Evolutionary conservation across 2,888 invertebrate species (phyloP).

Genomic region (Xestia ashworthii): DNA sequence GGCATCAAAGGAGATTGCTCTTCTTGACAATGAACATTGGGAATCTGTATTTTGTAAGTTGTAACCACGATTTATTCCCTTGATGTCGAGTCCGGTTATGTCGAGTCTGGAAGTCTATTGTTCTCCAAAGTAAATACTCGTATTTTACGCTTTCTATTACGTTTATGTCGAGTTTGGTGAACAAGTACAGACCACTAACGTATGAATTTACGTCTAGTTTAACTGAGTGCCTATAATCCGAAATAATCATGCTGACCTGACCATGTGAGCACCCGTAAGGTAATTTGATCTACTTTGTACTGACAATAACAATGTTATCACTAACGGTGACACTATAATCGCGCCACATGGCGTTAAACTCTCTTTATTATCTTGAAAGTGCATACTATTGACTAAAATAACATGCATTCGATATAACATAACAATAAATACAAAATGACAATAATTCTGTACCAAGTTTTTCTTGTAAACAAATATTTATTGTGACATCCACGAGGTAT

Average conservation of each 20-base stretch:
- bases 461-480: neutral
- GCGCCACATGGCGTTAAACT: constrained; percentile 44
- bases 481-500: neutral
- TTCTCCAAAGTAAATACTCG: no score
- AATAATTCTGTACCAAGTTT: neutral
- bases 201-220: neutral
- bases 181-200: neutral
- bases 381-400: neutral
- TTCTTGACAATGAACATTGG: neutral
- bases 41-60: neutral
- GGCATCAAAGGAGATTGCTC: neutral
- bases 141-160: no score
- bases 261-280: neutral
- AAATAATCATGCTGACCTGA: neutral
- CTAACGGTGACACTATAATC: constrained; percentile 35
- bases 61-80: no score
- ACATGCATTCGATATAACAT: neutral
- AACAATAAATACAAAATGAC: neutral
- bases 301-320: constrained; percentile 22
- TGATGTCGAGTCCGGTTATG: no score
- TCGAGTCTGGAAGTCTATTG: no score
- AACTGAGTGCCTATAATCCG: neutral
- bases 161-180: no score
- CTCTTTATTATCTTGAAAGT: constrained; percentile 28
- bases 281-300: constrained; percentile 40